A percentile compares a stretch with the other conserved stretches of the same genome.
Evolutionary conservation across 2,797 vertebrate species (phyloP).

Genomic region (Loriculus beryllinus): DNA sequence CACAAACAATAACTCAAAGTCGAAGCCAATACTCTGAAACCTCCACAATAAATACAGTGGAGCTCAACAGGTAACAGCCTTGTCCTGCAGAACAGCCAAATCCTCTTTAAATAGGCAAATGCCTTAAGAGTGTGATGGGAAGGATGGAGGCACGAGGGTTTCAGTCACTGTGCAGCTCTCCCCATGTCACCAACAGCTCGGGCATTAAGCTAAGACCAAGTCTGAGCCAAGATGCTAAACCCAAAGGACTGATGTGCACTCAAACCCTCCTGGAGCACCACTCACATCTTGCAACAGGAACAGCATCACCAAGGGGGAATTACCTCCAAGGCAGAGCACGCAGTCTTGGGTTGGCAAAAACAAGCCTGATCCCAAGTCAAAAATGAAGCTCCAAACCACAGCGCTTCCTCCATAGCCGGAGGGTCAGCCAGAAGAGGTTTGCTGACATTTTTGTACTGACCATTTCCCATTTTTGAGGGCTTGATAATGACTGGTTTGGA

Average conservation of each 20-base stretch:
- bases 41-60: not conserved
- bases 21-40: not conserved
- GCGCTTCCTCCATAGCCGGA: not conserved
- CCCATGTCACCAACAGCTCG: not conserved
- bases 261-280: not conserved
- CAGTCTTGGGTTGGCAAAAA: not conserved
- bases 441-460: not conserved
- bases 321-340: not conserved
- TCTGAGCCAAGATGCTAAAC: not conserved
- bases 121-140: rapidly evolving
- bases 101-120: not conserved
- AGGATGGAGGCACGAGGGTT: not conserved
- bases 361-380: not conserved
- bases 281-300: rapidly evolving
- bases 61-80: not conserved
- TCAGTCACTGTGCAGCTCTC: not conserved
- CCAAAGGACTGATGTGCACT: not conserved
- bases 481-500: constrained; percentile 6
- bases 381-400: not conserved
- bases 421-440: not conserved
- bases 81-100: not conserved
- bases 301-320: not conserved
- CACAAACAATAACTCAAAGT: not conserved
- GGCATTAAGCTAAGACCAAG: not conserved
- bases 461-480: constrained; percentile 22